These are phyloP conservation scores for Osmoderma eremita DNA, from an alignment of 2,888 invertebrate species.

Conservation along the genomic window DNA sequence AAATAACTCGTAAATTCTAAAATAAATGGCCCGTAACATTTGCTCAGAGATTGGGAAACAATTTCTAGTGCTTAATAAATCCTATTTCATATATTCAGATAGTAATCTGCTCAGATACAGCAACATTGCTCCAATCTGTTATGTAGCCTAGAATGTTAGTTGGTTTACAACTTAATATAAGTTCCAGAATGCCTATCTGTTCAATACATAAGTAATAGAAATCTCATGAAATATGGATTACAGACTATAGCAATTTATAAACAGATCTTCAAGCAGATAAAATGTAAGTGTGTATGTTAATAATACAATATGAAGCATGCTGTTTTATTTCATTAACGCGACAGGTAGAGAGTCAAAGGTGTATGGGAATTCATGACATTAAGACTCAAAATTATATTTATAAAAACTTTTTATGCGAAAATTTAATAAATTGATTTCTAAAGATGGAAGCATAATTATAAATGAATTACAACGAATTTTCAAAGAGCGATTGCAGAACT, in stretches of 20 bases:
- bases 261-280: conserved; percentile 21
- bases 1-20: conserved; percentile 14
- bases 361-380: no score
- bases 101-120: neutral
- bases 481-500: no score
- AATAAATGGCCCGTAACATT: conserved; percentile 12
- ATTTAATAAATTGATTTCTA: no score
- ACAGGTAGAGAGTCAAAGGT: no score
- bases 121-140: conserved; percentile 16
- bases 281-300: neutral
- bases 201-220: conserved; percentile 20
- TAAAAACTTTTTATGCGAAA: no score
- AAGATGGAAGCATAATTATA: no score
- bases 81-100: conserved; percentile 3
- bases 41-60: conserved; percentile 10
- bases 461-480: no score
- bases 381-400: no score
- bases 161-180: conserved; percentile 26
- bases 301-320: no score
- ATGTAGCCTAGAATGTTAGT: conserved; percentile 19
- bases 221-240: conserved; percentile 27
- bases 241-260: conserved; percentile 17
- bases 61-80: conserved; percentile 8
- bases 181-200: conserved; percentile 18
- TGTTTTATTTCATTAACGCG: no score